A percentile compares a stretch with the other conserved stretches of the same genome.
These are phyloP conservation scores for Venustoraphidia nigricollis DNA, from an alignment of 2,888 invertebrate species.

Conservation along the genomic window DNA sequence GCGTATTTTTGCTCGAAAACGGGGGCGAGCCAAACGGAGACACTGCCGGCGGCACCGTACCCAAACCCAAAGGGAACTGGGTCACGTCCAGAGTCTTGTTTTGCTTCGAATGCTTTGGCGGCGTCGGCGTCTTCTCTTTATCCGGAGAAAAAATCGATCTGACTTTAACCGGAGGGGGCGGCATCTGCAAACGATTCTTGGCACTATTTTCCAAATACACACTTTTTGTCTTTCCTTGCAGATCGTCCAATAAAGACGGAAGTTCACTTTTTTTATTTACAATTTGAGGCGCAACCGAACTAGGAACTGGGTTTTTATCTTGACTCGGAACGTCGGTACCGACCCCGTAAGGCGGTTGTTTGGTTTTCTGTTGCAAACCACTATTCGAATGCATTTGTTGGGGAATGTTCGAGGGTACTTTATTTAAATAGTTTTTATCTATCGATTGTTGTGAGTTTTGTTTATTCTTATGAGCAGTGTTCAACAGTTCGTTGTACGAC, in stretches of 20 bases:
- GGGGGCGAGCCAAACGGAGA: constrained; percentile 11
- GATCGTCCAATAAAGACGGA: not conserved
- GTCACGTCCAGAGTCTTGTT: constrained; percentile 19
- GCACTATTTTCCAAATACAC: constrained; percentile 10
- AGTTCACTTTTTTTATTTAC: constrained; percentile 13
- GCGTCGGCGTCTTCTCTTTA: constrained; percentile 33
- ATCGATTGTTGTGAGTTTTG: no score
- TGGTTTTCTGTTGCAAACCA: no score
- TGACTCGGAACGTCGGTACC: no score
- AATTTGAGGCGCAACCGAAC: no score
- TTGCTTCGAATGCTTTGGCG: constrained; percentile 17
- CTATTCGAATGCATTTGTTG: no score
- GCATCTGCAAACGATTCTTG: constrained; percentile 11
- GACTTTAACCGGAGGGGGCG: constrained; percentile 24
- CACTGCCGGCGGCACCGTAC: constrained; percentile 23
- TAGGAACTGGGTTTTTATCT: no score
- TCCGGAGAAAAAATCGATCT: constrained; percentile 53
- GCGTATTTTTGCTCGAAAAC: constrained; percentile 14
- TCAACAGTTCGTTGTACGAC: no score
- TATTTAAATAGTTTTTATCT: no score
- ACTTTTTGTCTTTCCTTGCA: constrained; percentile 16
- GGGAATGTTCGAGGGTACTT: no score
- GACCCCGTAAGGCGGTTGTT: no score
- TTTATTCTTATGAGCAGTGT: no score
- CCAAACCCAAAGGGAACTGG: constrained; percentile 23